These are phyloP conservation scores for Neodiprion fabricii DNA, from an alignment of 1,140 invertebrate genomes.

Conservation along the genomic window DNA sequence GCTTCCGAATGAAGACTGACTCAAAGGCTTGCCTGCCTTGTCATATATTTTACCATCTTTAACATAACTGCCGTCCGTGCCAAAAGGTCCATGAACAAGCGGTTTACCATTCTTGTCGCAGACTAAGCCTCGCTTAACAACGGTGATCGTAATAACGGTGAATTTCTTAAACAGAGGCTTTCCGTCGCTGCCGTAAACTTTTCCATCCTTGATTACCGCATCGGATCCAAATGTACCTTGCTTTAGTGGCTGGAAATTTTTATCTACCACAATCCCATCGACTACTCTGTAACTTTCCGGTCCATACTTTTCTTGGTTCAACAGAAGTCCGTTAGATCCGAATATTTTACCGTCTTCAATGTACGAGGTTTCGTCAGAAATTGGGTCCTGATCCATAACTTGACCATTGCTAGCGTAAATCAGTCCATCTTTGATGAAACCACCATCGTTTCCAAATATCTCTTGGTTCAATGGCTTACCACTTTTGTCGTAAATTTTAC, in stretches of 20 bases:
- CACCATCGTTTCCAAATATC: constrained; percentile 42
- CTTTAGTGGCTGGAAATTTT: neutral
- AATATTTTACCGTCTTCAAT: constrained; percentile 10
- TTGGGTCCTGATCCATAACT: constrained; percentile 36
- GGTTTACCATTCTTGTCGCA: constrained; percentile 15
- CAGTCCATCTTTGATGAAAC: constrained; percentile 49
- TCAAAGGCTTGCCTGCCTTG: neutral
- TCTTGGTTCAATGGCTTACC: constrained; percentile 47
- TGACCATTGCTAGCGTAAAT: constrained; percentile 41
- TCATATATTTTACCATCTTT: constrained; percentile 13
- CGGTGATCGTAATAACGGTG: constrained; percentile 2
- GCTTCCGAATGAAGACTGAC: constrained; percentile 35
- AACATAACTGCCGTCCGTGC: constrained; percentile 1
- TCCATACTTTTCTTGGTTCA: constrained; percentile 12
- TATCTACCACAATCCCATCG: constrained; percentile 7
- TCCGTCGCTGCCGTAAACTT: constrained; percentile 8
- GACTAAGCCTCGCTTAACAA: constrained; percentile 6
- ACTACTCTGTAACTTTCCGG: constrained; percentile 5
- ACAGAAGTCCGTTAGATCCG: constrained; percentile 1
- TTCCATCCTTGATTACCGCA: constrained; percentile 9
- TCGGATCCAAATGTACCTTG: constrained; percentile 5
- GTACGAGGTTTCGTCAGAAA: constrained; percentile 11
- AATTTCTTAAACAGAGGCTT: constrained; percentile 12
- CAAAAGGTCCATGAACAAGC: neutral
- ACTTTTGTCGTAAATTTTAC: constrained; percentile 48